Evolutionary conservation across 92 coral and sea anemone species (phyloP).

Genomic region (Micromussa lordhowensis): DNA sequence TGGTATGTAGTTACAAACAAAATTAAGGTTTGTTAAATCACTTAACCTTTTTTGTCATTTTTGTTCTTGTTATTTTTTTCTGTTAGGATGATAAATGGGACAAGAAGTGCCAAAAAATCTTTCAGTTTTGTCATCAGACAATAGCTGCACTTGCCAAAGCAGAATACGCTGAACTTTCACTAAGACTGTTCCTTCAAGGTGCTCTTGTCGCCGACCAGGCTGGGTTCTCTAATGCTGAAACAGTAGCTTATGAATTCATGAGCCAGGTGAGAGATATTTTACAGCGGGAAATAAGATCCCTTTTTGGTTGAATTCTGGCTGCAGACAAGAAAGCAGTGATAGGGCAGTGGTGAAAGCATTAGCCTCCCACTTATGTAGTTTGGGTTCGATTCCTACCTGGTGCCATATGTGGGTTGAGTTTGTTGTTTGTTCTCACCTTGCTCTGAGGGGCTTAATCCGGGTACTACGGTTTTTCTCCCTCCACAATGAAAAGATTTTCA

Average conservation of each 20-base stretch:
- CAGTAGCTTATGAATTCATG: conserved; percentile 99
- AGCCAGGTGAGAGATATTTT: conserved; percentile 80
- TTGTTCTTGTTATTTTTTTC: background rate
- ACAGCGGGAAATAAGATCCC: background rate
- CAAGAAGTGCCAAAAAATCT: conserved; percentile 98
- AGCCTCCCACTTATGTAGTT: too few relatives aligned
- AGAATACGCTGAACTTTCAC: conserved; percentile 91
- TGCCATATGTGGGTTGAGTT: too few relatives aligned
- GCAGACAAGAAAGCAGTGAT: too few relatives aligned
- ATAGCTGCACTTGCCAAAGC: conserved; percentile 97
- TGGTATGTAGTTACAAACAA: too few relatives aligned
- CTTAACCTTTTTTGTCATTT: background rate
- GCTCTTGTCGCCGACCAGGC: conserved; percentile 93
- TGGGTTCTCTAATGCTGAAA: conserved; percentile 93
- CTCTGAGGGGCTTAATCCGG: too few relatives aligned
- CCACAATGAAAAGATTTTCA: too few relatives aligned
- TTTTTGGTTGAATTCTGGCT: background rate
- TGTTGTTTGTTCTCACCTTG: too few relatives aligned
- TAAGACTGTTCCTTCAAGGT: conserved; percentile 95
- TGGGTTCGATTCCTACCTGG: too few relatives aligned
- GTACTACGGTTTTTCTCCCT: too few relatives aligned
- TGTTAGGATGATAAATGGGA: conserved; percentile 98
- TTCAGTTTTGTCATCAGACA: conserved; percentile 99
- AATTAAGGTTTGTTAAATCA: background rate
- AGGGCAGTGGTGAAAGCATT: too few relatives aligned